Conservation (phyloP, 2,797 vertebrate species). For the Limnodromus scolopaceus region DNA sequence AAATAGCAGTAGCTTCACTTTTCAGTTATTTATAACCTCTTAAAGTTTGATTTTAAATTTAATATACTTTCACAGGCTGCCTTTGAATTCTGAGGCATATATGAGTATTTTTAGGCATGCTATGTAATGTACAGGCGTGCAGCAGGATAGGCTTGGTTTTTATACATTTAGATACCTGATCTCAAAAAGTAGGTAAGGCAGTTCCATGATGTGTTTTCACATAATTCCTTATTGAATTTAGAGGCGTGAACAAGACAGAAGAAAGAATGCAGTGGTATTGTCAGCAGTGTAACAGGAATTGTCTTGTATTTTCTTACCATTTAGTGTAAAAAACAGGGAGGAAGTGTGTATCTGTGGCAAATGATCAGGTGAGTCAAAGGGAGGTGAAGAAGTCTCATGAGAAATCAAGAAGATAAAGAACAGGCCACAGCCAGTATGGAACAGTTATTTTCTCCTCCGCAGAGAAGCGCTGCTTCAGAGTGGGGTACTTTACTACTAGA, state of each 20-base stretch:
- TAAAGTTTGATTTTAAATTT: not conserved
- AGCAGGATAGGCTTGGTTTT: not conserved
- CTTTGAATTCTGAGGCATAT: not conserved
- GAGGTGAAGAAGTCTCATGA: not conserved
- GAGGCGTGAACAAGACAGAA: not conserved
- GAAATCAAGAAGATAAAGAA: not conserved
- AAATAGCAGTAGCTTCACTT: not conserved
- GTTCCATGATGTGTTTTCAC: not conserved
- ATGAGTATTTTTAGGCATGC: not conserved
- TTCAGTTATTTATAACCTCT: not conserved
- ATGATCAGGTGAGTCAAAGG: not conserved
- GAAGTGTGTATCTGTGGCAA: not conserved
- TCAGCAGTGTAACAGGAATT: not conserved
- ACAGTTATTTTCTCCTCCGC: not conserved
- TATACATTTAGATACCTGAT: not conserved
- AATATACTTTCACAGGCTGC: not conserved
- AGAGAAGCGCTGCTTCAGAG: not conserved
- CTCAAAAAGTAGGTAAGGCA: not conserved
- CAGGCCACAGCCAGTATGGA: not conserved
- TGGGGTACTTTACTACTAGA: accelerated
- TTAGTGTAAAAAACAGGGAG: not conserved
- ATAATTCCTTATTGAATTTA: not conserved
- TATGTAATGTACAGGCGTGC: not conserved
- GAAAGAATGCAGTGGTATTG: not conserved
- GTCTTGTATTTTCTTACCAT: not conserved